These are phyloP conservation scores for Turritopsis dohrnii DNA, from an alignment of 30 jellyfish, hydroid and myxozoan genomes.

Conservation along the genomic window DNA sequence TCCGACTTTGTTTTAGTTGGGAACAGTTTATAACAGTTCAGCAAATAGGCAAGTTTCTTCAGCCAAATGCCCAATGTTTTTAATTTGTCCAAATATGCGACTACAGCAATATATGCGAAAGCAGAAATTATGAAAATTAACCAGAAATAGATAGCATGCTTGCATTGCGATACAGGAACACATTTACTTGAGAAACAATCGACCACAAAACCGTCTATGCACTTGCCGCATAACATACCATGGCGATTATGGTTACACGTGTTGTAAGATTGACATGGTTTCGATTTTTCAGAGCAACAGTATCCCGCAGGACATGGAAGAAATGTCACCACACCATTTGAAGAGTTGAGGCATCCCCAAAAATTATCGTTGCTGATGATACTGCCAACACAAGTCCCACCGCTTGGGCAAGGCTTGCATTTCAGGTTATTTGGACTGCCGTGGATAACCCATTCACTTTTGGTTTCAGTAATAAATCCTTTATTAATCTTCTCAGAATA, in stretches of 20 bases:
- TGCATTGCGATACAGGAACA: neutral
- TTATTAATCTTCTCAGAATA: too few species aligned
- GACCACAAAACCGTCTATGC: neutral
- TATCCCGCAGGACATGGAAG: neutral
- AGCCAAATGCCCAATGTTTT: neutral
- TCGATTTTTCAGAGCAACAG: neutral
- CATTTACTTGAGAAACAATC: neutral
- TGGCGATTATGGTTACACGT: neutral
- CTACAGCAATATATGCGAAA: neutral
- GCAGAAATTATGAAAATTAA: neutral
- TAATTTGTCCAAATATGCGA: neutral
- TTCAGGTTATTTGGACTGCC: neutral
- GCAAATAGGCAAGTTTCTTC: neutral
- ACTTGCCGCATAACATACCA: neutral
- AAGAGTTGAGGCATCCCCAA: neutral
- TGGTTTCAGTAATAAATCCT: neutral
- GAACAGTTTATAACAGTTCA: neutral
- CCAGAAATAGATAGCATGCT: neutral
- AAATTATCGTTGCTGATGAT: neutral
- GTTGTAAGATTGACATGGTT: neutral
- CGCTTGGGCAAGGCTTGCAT: neutral
- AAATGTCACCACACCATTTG: neutral
- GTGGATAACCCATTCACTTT: neutral
- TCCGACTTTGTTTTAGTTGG: neutral
- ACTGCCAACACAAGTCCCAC: neutral